Evolutionary conservation across 2,888 invertebrate genomes (phyloP).

Genomic region (Drosophila colorata): DNA sequence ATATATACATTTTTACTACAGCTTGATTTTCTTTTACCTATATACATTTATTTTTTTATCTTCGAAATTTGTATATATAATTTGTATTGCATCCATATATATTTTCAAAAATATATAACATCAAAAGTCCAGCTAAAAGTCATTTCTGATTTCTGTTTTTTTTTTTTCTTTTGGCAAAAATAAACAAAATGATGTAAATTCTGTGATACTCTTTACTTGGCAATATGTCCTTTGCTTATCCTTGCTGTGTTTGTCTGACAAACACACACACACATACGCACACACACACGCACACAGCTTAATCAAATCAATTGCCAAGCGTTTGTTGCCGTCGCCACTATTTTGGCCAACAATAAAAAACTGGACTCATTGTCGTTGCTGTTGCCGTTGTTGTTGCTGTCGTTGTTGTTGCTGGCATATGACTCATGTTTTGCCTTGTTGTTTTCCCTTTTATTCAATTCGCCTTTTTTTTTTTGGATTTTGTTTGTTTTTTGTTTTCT

Average conservation of each 20-base stretch:
- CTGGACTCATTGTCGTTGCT: constrained; percentile 7
- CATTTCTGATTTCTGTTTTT: too few relatives aligned
- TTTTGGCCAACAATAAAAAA: constrained; percentile 17
- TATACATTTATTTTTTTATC: too few relatives aligned
- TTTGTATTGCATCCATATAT: too few relatives aligned
- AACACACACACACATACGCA: too few relatives aligned
- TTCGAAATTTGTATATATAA: too few relatives aligned
- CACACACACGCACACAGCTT: constrained; percentile 40
- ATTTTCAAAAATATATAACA: too few relatives aligned
- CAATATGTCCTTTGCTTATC: neutral
- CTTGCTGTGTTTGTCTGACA: neutral
- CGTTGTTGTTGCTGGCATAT: constrained; percentile 49
- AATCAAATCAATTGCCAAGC: constrained; percentile 52
- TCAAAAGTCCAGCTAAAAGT: too few relatives aligned
- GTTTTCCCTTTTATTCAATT: constrained; percentile 36
- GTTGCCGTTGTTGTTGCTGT: constrained; percentile 11
- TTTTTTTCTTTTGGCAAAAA: too few relatives aligned
- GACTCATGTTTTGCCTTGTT: constrained; percentile 48
- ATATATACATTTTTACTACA: too few relatives aligned
- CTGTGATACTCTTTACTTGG: too few relatives aligned
- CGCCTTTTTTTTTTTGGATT: constrained; percentile 13
- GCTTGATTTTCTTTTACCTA: too few relatives aligned
- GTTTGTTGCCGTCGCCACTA: constrained; percentile 1
- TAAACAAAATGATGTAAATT: too few relatives aligned
- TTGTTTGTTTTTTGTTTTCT: neutral